Percentiles rank a stretch among this genome's conserved stretches.
Evolutionary conservation across 2,113 vertebrate genomes (phyloP).

Genomic region (Sisor rabdophorus): DNA sequence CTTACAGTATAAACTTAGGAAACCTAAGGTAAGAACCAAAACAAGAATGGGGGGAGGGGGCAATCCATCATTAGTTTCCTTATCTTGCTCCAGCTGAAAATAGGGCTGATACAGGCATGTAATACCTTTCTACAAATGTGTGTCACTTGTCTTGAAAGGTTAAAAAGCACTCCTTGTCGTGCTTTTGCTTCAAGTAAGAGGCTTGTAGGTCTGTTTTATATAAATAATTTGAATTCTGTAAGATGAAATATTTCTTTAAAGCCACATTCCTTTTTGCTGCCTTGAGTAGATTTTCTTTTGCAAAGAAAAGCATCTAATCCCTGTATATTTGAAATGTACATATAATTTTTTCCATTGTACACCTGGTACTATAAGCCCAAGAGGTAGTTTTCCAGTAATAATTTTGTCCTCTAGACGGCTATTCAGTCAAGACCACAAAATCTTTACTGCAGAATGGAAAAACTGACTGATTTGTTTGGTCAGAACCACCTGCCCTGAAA

Average conservation of each 20-base stretch:
- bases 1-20: background rate
- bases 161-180: background rate
- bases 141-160: background rate
- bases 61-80: conserved; percentile 7
- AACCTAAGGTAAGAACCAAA: background rate
- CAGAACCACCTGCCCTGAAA: too few species aligned
- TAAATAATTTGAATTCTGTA: background rate
- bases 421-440: too few species aligned
- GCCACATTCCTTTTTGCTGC: background rate
- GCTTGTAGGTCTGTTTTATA: background rate
- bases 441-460: too few species aligned
- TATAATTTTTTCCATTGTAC: too few species aligned
- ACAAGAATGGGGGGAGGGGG: background rate
- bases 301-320: too few species aligned
- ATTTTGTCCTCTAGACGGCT: too few species aligned
- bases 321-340: too few species aligned
- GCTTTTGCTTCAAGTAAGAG: conserved; percentile 3
- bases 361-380: too few species aligned
- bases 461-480: too few species aligned
- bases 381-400: too few species aligned
- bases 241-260: background rate
- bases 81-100: background rate
- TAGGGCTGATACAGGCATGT: background rate
- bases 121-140: background rate
- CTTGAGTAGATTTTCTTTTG: background rate